Evolutionary conservation across 2,797 vertebrate species (phyloP).

Genomic region (Phoebastria nigripes): DNA sequence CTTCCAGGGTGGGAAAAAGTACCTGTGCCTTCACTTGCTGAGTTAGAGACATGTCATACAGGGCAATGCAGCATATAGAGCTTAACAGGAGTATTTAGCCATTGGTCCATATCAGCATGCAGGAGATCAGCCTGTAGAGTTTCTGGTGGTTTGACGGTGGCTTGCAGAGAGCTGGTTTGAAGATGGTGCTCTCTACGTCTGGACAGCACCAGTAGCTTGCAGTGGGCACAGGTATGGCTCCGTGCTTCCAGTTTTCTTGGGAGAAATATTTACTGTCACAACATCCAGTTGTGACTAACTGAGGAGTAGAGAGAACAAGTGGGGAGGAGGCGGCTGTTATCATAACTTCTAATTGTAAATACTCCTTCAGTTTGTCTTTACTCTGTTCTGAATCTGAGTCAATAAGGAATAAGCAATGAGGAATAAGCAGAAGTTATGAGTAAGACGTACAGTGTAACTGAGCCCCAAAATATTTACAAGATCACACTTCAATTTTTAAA

Average conservation of each 20-base stretch:
- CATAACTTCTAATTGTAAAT: not conserved
- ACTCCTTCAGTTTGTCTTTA: not conserved
- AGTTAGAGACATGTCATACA: not conserved
- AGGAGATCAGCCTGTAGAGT: not conserved
- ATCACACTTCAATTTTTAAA: conserved; percentile 52
- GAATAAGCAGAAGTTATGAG: not conserved
- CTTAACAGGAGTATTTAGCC: not conserved
- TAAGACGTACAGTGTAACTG: not conserved
- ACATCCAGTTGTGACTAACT: not conserved
- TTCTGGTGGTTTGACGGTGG: not conserved
- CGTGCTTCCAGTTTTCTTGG: not conserved
- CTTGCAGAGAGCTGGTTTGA: not conserved
- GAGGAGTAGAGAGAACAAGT: not conserved
- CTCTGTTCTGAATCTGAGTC: not conserved
- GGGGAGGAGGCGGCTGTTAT: not conserved
- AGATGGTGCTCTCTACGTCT: not conserved
- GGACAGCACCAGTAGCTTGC: not conserved
- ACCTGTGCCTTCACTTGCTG: not conserved
- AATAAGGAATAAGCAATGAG: not conserved
- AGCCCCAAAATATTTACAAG: conserved; percentile 3
- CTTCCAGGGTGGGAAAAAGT: not conserved
- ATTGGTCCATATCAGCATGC: not conserved
- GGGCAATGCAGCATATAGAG: not conserved
- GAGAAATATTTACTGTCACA: not conserved
- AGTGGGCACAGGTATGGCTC: not conserved